Evolutionary conservation across 1,140 invertebrate species (phyloP).

Genomic region (Nasonia longicornis): DNA sequence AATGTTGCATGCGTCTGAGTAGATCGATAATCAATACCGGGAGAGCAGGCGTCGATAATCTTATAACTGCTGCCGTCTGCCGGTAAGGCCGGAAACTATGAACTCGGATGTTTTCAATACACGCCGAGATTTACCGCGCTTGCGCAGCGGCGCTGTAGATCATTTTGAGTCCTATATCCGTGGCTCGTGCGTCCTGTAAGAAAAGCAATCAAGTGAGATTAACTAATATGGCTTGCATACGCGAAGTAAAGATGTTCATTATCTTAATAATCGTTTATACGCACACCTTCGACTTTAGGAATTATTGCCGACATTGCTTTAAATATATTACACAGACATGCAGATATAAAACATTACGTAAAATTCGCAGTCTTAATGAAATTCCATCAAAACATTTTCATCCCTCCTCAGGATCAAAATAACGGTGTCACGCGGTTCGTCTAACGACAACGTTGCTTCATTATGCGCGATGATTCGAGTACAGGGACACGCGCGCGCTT

Average conservation of each 20-base stretch:
- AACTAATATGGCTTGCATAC: too few species aligned
- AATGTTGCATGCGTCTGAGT: not conserved
- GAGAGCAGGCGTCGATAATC: not conserved
- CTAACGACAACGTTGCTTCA: slow-evolving; percentile 10
- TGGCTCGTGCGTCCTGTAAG: not conserved
- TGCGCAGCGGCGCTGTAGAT: slow-evolving; percentile 1
- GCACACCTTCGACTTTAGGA: too few species aligned
- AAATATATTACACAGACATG: too few species aligned
- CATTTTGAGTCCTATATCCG: not conserved
- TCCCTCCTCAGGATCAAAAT: not conserved
- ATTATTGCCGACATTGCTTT: too few species aligned
- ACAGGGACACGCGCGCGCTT: not conserved
- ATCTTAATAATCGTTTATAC: too few species aligned
- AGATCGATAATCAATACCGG: slow-evolving; percentile 17
- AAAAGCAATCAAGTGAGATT: too few species aligned
- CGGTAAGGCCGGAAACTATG: not conserved
- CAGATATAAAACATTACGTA: not conserved
- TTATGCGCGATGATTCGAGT: slow-evolving; percentile 26
- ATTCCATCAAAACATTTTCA: not conserved
- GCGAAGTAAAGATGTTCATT: too few species aligned
- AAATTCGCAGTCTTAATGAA: not conserved
- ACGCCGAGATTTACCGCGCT: not conserved
- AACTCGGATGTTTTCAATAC: not conserved
- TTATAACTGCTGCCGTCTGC: not conserved
- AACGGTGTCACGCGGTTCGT: not conserved